A percentile compares a stretch with the other conserved stretches of the same genome.
Evolutionary conservation across 2,113 vertebrate species (phyloP).

Genomic region (Hyla sarda): DNA sequence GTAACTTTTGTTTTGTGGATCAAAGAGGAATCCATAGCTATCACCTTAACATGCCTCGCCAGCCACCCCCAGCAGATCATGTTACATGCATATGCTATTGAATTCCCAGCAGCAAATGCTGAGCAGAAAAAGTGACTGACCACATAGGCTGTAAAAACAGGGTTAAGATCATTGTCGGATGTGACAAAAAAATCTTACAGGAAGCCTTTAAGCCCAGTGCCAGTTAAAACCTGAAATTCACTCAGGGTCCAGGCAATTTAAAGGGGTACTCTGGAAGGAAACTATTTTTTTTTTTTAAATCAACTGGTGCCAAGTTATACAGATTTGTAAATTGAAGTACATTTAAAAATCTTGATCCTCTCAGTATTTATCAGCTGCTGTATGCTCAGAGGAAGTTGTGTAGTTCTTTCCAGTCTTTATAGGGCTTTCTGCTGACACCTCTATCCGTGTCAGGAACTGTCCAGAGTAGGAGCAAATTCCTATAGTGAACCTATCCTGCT

Average conservation of each 20-base stretch:
- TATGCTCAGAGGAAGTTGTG: no score
- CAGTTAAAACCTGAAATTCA: background rate
- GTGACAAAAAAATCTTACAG: background rate
- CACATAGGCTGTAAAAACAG: background rate
- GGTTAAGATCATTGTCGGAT: background rate
- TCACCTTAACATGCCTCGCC: background rate
- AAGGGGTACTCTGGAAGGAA: no score
- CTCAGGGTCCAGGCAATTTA: background rate
- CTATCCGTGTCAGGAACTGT: no score
- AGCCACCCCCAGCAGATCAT: background rate
- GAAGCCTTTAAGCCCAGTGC: background rate
- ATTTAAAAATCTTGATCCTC: no score
- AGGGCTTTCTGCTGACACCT: no score
- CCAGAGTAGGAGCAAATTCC: no score
- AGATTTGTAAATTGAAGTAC: no score
- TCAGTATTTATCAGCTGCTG: no score
- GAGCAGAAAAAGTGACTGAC: background rate
- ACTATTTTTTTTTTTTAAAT: no score
- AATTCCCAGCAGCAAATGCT: conserved; percentile 6
- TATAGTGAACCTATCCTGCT: no score
- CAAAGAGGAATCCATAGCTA: conserved; percentile 21
- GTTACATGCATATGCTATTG: conserved; percentile 9
- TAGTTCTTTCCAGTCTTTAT: no score
- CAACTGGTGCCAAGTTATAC: no score
- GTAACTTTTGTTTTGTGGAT: conserved; percentile 31